Evolutionary conservation across 2,888 invertebrate genomes (phyloP), one percentile per base, ranked within the genome.

Genomic region (Agelastica alni): DNA sequence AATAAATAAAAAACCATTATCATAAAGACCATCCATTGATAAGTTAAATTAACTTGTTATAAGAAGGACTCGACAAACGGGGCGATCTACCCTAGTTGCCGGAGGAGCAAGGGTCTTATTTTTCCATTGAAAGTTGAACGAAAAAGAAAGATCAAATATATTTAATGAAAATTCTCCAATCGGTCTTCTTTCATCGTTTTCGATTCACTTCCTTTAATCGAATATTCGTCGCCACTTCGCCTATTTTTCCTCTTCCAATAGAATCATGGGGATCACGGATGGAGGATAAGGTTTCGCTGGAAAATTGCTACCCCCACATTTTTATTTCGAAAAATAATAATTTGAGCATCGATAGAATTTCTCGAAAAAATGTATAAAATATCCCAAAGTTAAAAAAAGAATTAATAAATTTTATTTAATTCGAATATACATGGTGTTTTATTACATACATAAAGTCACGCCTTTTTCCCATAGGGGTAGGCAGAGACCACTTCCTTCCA

Each of bases 141-240:
- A n/a, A 42, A 49, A 45, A 45, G 41, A 49, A 42, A 68, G 67
- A 68, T 70, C 70, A 69, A 70, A 71, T 68, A 69, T 70, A 72
- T 70, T 71, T 68, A 69, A 71, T 69, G 70, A 68, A 70, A 72
- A 70, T 70, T 60, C 54, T 65, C 64, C 66, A 68, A 69, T 67
- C 67, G 67, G 59, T 65, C 65, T 59, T 66, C 67, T 70, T 70
- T 72, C 72, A 71, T 69, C 68, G 68, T 63, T 59, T 69, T 64
- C 72, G 65, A 72, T 70, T 71, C 70, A 69, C 67, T 70, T 69
- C 68, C 68, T 69, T 72, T 70, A 70, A 72, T 73, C 71, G 71
- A 73, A 71, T 73, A 67, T 70, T 70, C 70, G 66, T 66, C 70
- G 70, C 64, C 71, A 70, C 70, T 71, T 71, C 68, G 65, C 60